Evolutionary conservation across 1,140 invertebrate genomes (phyloP).

Genomic region (Drosophila nigromelanica): DNA sequence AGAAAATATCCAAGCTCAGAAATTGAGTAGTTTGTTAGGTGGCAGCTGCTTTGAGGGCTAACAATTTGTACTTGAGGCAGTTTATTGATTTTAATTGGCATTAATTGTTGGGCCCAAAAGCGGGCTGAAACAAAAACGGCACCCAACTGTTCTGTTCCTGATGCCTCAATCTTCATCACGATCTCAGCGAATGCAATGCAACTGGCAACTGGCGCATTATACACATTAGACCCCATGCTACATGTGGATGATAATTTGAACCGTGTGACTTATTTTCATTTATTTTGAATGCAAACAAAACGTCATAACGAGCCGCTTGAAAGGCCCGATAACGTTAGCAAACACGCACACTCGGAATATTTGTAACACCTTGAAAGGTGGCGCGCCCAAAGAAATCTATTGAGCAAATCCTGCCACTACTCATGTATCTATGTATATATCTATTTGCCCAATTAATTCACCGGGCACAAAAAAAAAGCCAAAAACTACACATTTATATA

Average conservation of each 20-base stretch:
- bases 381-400: slow-evolving; percentile 11
- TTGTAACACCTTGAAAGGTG: slow-evolving; percentile 63
- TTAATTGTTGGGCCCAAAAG: slow-evolving; percentile 56
- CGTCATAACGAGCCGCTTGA: slow-evolving; percentile 33
- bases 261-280: slow-evolving; percentile 28
- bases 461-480: slow-evolving; percentile 26
- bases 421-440: slow-evolving; percentile 13
- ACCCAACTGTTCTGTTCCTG: neutral
- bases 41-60: slow-evolving; percentile 42
- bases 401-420: neutral
- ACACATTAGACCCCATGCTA: neutral
- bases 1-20: slow-evolving; percentile 21
- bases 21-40: neutral
- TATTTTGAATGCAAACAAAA: slow-evolving; percentile 55
- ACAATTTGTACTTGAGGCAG: slow-evolving; percentile 48
- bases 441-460: slow-evolving; percentile 67
- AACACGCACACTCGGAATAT: slow-evolving; percentile 8
- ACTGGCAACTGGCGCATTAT: no score
- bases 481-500: slow-evolving; percentile 8
- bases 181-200: slow-evolving; percentile 32
- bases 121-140: neutral
- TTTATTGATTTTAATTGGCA: slow-evolving; percentile 78
- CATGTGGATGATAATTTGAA: slow-evolving; percentile 19
- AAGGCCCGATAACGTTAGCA: slow-evolving; percentile 23
- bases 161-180: slow-evolving; percentile 37